Evolutionary conservation across 2,797 vertebrate species (phyloP), one percentile per base, ranked within the genome.

Genomic region (Discoglossus pictus): DNA sequence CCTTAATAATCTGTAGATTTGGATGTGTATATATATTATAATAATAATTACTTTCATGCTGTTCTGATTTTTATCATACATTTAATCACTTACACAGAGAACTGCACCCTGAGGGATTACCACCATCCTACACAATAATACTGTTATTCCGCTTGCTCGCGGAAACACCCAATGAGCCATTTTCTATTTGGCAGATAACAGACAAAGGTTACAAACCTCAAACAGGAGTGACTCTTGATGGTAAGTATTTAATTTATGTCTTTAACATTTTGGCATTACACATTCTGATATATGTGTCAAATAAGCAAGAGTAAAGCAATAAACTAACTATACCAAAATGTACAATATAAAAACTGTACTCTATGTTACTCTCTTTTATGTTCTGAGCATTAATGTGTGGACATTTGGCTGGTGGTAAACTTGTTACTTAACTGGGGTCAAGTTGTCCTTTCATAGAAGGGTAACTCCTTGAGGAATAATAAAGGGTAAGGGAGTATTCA

Each of bases 171-270:
- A 83, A 2, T 0, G 90, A 97, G 17, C 87, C 94, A 68, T 99
- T 99, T 73, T 94, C 96, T 78, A 84, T 99, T 79, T 99, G 97
- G 97, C 96, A 98, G 87, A 90, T 98, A 74, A 93, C 94, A 2
- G 92, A 82, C 84, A 90, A 90, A 72, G 92, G 94, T 76, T 88
- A 94, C 80, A 95, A 93, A 71, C 94, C 96, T 0, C 92, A 98
- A 90, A 89, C 92, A 12, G 97, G 96, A 70, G 79, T 98, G 74
- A 94, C 93, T 31, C 78, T 96, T 10, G 91, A 98, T 78, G 85
- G 97, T 98, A 87, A 95, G 86, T 74, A 81, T 8, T 43, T 15
- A n/a, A n/a, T n/a, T n/a, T n/a, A n/a, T n/a, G n/a, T n/a, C 27
- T 4, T 31, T 31, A 31, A 8, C 8, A 4, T 31, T 8, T 31